Evolutionary conservation across 2,113 vertebrate genomes (phyloP).

Genomic region (Gymnogyps californianus): DNA sequence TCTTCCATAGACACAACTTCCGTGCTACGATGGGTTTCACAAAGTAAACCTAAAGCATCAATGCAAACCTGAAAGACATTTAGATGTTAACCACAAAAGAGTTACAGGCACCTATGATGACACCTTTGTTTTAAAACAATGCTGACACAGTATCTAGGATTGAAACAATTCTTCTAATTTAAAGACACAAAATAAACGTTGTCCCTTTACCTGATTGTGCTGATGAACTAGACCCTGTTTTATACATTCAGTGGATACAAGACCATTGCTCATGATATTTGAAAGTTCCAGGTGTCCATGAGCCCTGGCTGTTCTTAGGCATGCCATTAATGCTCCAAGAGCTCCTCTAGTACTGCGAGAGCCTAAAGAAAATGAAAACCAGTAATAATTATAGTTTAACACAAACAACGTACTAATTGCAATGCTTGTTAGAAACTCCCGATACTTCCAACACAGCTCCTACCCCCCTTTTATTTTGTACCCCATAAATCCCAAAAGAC

Average conservation of each 20-base stretch:
- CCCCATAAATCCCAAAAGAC: not conserved
- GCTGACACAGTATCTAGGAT: not conserved
- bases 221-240: slow-evolving; percentile 88
- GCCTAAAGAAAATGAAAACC: slow-evolving; percentile 46
- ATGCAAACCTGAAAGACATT: slow-evolving; percentile 83
- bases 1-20: slow-evolving; percentile 84
- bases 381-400: not conserved
- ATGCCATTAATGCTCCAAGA: slow-evolving; percentile 90
- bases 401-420: not conserved
- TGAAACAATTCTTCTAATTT: not conserved
- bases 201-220: slow-evolving; percentile 84
- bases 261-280: slow-evolving; percentile 73
- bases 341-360: slow-evolving; percentile 78
- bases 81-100: not conserved
- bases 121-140: not conserved
- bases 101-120: not conserved
- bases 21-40: slow-evolving; percentile 91
- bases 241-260: slow-evolving; percentile 80
- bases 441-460: not conserved
- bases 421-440: not conserved
- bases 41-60: slow-evolving; percentile 92
- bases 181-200: not conserved
- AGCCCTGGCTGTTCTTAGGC: slow-evolving; percentile 87
- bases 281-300: slow-evolving; percentile 82
- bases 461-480: not conserved